phyloP scores from a whole-genome alignment of 2,113 vertebrate genomes.

The Nibea coibor region DNA sequence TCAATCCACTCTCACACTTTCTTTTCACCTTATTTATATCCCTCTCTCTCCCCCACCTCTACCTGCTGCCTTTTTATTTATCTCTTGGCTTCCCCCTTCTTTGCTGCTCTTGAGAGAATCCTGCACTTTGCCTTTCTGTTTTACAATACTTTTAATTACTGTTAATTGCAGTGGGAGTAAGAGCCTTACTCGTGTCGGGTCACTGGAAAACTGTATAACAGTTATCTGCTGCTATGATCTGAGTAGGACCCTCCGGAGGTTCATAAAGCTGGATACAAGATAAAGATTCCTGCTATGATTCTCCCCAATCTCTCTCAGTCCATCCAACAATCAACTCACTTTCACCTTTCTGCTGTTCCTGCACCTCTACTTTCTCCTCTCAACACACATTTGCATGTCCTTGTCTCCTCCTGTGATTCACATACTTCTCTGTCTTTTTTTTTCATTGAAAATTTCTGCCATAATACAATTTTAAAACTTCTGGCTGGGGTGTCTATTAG shows the following conservation, averaged over 20 bases:
- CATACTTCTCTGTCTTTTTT: neutral
- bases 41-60: slow-evolving; percentile 32
- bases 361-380: neutral
- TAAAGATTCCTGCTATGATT: neutral
- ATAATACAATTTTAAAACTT: neutral
- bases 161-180: slow-evolving; percentile 28
- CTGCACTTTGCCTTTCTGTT: neutral
- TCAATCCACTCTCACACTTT: slow-evolving; percentile 62
- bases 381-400: neutral
- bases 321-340: neutral
- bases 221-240: slow-evolving; percentile 23
- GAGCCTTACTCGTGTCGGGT: slow-evolving; percentile 19
- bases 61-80: slow-evolving; percentile 54
- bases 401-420: neutral
- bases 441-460: neutral
- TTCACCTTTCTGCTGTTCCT: too few species aligned
- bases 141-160: slow-evolving; percentile 16
- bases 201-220: slow-evolving; percentile 10
- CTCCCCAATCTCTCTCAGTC: neutral
- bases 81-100: neutral
- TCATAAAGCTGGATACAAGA: slow-evolving; percentile 5
- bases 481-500: neutral
- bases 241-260: slow-evolving; percentile 26
- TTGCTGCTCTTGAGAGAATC: slow-evolving; percentile 1
- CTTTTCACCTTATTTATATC: slow-evolving; percentile 64